Base-by-base conservation (phyloP, 1,140 invertebrate genomes). In the Sipha flava region DNA sequence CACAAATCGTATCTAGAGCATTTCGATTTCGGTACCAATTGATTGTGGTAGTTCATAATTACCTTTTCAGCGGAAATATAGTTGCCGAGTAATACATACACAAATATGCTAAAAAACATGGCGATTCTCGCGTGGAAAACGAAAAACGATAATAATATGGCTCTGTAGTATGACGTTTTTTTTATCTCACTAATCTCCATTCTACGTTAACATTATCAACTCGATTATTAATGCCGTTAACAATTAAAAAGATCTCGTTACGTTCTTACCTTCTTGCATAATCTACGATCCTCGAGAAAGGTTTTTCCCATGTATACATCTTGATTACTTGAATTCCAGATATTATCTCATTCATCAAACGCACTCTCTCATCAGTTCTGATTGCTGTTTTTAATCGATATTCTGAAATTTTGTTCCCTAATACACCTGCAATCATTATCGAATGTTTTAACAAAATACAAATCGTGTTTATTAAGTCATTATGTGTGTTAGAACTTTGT, bases 241-340 rank as follows among this genome's bases (percentile, higher is more conserved):
- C 37, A 6, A 6, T 6, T 40, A 6, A 40, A 40, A 40, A 40
- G n/a, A n/a, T n/a, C n/a, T n/a, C 45, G 4, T 40, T 37, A 23
- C 18, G 43, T 45, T 62, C 82, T 82, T 83, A 88, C 88, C 86
- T 87, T 82, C 91, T 85, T n/a, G 88, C 87, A 34, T 86, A 83
- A 47, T 88, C 86, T 2, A 92, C 87, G 52, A 94, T 87, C 75
- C 87, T 88, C 49, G 89, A 88, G 83, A 95, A 95, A 0, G 92
- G 90, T 82, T 90, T 89, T 84, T 95, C 94, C 94, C 94, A 95
- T 2, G 92, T 91, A 82, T 94, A 95, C 93, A 96, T 95, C 87
- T 96, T 97, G 31, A 97, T 95, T 1, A 95, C 91, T 85, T 95
- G 91, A 83, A 97, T 94, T 0, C 93, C n/a, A n/a, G n/a, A n/a